A percentile compares a stretch with the other conserved stretches of the same genome.
phyloP scores from a whole-genome alignment of 1,140 invertebrate genomes.

The Conopomorpha cramerella region DNA sequence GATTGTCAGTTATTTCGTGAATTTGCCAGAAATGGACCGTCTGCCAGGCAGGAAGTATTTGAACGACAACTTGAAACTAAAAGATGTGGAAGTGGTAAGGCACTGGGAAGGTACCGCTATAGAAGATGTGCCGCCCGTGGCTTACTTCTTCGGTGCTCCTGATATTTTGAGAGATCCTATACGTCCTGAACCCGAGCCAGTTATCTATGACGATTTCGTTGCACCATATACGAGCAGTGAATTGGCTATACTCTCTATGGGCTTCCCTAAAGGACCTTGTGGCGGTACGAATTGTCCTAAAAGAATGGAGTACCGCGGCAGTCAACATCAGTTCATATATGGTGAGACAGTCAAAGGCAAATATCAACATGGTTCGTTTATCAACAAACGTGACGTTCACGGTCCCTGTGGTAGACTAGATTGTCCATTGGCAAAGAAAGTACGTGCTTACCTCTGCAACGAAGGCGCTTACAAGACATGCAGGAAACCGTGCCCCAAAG shows the following conservation, averaged over 20 bases:
- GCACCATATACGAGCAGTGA: slow-evolving; percentile 40
- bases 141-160: slow-evolving; percentile 42
- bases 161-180: slow-evolving; percentile 40
- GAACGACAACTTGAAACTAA: slow-evolving; percentile 37
- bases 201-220: slow-evolving; percentile 35
- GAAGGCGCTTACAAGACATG: slow-evolving; percentile 44
- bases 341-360: slow-evolving; percentile 37
- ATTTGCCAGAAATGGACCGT: slow-evolving; percentile 49
- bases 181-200: slow-evolving; percentile 23
- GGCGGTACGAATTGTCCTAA: slow-evolving; percentile 48
- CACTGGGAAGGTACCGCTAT: slow-evolving; percentile 47
- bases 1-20: slow-evolving; percentile 35
- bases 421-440: slow-evolving; percentile 47
- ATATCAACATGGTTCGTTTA: slow-evolving; percentile 42
- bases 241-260: slow-evolving; percentile 43
- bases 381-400: slow-evolving; percentile 45
- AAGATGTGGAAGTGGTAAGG: slow-evolving; percentile 45
- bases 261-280: slow-evolving; percentile 50
- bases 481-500: slow-evolving; percentile 35
- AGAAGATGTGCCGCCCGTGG: slow-evolving; percentile 34
- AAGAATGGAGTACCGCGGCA: slow-evolving; percentile 43
- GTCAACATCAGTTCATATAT: slow-evolving; percentile 43
- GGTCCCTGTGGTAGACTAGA: slow-evolving; percentile 45
- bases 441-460: slow-evolving; percentile 28
- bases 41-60: slow-evolving; percentile 44